These are phyloP conservation scores for Congeria kusceri DNA, from an alignment of 2,888 invertebrate species.

Conservation along the genomic window DNA sequence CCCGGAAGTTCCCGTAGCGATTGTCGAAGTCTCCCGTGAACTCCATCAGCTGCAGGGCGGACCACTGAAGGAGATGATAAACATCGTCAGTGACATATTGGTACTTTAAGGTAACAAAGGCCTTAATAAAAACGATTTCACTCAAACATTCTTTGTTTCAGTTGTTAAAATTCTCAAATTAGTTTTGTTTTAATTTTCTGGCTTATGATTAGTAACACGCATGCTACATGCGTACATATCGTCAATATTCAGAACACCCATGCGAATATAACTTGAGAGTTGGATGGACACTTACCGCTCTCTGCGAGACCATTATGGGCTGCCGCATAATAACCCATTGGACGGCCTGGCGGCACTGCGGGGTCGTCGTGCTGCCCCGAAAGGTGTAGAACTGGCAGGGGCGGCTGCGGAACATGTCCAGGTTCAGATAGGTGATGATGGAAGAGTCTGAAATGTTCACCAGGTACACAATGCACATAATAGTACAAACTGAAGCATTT, in stretches of 20 bases:
- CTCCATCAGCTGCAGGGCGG: constrained; percentile 49
- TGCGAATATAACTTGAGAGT: too few relatives aligned
- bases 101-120: too few relatives aligned
- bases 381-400: constrained; percentile 62
- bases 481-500: too few relatives aligned
- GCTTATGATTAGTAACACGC: too few relatives aligned
- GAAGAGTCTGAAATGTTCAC: not conserved
- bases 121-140: too few relatives aligned
- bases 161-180: too few relatives aligned
- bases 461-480: too few relatives aligned
- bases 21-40: constrained; percentile 34
- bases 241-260: too few relatives aligned
- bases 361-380: constrained; percentile 60
- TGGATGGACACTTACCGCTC: constrained; percentile 55
- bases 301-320: constrained; percentile 57
- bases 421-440: not conserved
- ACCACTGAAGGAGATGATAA: constrained; percentile 28
- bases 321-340: constrained; percentile 61
- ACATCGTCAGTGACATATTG: too few relatives aligned
- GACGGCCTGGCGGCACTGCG: constrained; percentile 60
- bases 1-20: constrained; percentile 59
- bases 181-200: too few relatives aligned
- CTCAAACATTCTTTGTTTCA: too few relatives aligned
- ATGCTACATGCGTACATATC: too few relatives aligned
- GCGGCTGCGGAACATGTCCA: constrained; percentile 54